Evolutionary conservation across 35 echinoderm and acorn worm species (phyloP).

Genomic region (Strongylocentrotus purpuratus): DNA sequence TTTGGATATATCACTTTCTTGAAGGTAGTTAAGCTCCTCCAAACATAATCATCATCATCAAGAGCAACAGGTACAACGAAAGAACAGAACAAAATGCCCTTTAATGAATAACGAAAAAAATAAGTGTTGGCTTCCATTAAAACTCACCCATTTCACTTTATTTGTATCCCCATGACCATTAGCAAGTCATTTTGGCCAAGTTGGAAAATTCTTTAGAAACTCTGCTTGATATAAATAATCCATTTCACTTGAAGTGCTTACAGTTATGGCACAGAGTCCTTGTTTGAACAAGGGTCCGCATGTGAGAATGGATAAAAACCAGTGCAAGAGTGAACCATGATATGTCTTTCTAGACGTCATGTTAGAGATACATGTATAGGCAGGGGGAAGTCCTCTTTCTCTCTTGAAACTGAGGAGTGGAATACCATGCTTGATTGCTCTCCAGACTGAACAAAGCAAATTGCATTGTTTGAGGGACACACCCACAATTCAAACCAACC

Average conservation of each 20-base stretch:
- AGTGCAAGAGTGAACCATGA: no score
- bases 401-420: neutral
- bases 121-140: neutral
- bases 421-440: neutral
- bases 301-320: neutral
- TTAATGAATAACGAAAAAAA: no score
- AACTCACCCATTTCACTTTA: neutral
- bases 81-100: no score
- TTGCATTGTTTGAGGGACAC: neutral
- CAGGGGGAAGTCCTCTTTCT: neutral
- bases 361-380: neutral
- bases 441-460: neutral
- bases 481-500: neutral
- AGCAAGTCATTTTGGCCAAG: neutral
- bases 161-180: neutral
- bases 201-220: neutral
- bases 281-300: neutral
- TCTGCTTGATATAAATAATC: neutral
- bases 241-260: neutral
- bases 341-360: neutral
- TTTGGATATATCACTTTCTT: no score
- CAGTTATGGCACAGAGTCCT: neutral
- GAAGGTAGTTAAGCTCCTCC: no score
- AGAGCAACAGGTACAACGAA: no score
- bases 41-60: no score